Evolutionary conservation across 2,113 vertebrate genomes (phyloP).

Genomic region (Ciconia stormi): DNA sequence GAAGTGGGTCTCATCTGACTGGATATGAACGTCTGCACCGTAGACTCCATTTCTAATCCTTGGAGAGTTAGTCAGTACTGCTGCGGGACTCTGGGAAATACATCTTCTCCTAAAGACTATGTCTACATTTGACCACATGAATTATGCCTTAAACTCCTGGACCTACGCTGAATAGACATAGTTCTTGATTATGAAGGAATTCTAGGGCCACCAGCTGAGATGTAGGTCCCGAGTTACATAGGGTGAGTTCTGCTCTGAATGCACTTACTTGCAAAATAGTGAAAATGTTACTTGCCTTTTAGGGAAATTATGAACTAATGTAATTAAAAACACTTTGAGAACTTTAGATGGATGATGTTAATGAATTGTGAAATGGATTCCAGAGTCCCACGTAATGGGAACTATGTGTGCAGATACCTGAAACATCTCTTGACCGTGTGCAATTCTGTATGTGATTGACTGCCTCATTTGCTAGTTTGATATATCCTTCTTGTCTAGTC

Average conservation of each 20-base stretch:
- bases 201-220: not conserved
- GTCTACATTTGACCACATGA: not conserved
- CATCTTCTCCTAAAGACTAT: not conserved
- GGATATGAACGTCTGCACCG: not conserved
- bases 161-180: not conserved
- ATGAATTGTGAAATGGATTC: not conserved
- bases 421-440: not conserved
- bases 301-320: not conserved
- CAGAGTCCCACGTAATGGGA: not conserved
- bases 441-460: not conserved
- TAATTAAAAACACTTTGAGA: not conserved
- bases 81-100: not conserved
- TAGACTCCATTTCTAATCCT: not conserved
- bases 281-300: not conserved
- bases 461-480: not conserved
- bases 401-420: not conserved
- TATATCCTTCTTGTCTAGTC: not conserved
- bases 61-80: not conserved
- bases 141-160: not conserved
- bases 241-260: not conserved
- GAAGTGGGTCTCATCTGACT: not conserved
- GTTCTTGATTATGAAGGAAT: not conserved
- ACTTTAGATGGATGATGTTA: not conserved
- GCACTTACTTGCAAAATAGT: not conserved
- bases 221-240: not conserved